Conservation (phyloP, 2,888 invertebrate species). For the Pycnomerus fuliginosus region DNA sequence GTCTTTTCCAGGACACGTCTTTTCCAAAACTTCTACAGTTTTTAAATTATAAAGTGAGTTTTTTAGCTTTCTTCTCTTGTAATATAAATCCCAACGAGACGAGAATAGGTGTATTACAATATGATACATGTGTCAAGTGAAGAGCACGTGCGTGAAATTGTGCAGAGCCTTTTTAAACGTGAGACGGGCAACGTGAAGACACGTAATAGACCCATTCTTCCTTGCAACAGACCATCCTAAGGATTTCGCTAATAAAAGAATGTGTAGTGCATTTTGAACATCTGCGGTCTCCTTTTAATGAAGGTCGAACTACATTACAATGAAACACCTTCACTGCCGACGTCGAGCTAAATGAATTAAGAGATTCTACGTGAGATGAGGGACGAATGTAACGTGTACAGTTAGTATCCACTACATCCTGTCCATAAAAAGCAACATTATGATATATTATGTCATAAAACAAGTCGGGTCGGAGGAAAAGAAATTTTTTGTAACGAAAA, state of each 20-base stretch:
- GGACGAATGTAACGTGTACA: constrained; percentile 10
- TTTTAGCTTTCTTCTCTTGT: no score
- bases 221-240: constrained; percentile 5
- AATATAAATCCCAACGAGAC: no score
- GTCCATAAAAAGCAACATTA: constrained; percentile 7
- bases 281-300: constrained; percentile 16
- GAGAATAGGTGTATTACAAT: no score
- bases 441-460: constrained; percentile 8
- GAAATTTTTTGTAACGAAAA: no score
- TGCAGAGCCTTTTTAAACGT: constrained; percentile 5
- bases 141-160: constrained; percentile 9
- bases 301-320: constrained; percentile 8
- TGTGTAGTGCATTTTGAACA: constrained; percentile 17
- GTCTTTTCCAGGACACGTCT: no score
- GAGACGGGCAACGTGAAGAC: constrained; percentile 8
- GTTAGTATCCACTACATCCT: constrained; percentile 10
- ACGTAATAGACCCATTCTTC: constrained; percentile 7
- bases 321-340: constrained; percentile 5
- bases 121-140: no score
- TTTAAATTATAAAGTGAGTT: no score
- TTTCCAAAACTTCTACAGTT: no score
- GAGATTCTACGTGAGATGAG: constrained; percentile 10
- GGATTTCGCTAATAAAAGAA: no score
- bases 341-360: constrained; percentile 15
- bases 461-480: constrained; percentile 6